Evolutionary conservation across 2,888 invertebrate genomes (phyloP).

Genomic region (Stenchaetothrips biformis): DNA sequence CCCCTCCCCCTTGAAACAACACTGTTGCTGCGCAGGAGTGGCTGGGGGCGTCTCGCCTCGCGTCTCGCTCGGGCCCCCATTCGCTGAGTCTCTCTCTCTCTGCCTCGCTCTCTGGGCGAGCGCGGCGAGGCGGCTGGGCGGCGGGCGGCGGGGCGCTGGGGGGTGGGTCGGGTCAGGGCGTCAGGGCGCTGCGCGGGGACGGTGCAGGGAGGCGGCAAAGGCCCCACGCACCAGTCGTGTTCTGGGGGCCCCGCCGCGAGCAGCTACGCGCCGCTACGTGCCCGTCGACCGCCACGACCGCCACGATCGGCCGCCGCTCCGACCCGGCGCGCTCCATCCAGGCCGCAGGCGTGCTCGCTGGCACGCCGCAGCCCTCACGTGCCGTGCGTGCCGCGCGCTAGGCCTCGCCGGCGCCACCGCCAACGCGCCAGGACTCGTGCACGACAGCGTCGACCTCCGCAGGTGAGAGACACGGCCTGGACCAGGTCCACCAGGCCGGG

Average conservation of each 20-base stretch:
- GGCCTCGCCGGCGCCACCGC: background rate
- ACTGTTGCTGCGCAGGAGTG: constrained; percentile 8
- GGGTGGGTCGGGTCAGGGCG: background rate
- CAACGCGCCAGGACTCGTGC: background rate
- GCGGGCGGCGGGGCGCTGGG: background rate
- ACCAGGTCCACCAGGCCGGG: background rate
- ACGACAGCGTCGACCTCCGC: background rate
- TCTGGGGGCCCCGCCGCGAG: background rate
- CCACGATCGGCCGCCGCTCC: background rate
- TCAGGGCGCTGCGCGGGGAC: background rate
- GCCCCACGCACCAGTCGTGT: background rate
- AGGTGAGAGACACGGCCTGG: background rate
- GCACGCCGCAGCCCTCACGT: background rate
- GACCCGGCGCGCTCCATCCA: background rate
- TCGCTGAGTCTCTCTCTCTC: background rate
- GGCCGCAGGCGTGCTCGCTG: background rate
- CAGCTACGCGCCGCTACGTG: too few species aligned
- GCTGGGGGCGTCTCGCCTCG: background rate
- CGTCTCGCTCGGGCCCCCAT: background rate
- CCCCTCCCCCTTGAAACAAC: background rate
- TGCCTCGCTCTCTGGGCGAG: background rate
- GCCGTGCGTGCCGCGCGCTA: background rate
- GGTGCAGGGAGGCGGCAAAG: background rate
- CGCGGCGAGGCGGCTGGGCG: background rate
- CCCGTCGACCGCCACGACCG: too few species aligned